phyloP scores from a whole-genome alignment of 2,113 vertebrate species.

The Salvelinus namaycush region DNA sequence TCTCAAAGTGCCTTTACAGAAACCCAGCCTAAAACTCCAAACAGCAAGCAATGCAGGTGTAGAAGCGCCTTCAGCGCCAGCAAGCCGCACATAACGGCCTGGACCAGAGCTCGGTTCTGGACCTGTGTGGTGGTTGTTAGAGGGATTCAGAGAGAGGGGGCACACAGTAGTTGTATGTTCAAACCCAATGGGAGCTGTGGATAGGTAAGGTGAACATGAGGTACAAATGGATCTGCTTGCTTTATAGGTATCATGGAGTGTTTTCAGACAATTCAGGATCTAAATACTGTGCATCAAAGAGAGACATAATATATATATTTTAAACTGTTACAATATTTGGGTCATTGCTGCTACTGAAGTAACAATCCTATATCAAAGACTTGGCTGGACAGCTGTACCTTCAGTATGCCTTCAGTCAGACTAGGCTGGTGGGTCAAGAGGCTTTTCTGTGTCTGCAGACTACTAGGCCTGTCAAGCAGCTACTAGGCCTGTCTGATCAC shows the following conservation, averaged over 20 bases:
- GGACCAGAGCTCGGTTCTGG: not conserved
- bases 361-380: not conserved
- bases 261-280: no score
- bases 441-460: conserved; percentile 3
- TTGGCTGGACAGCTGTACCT: not conserved
- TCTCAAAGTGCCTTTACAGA: no score
- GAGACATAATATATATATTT: no score
- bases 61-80: no score
- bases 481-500: not conserved
- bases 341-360: not conserved
- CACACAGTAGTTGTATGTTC: not conserved
- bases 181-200: not conserved
- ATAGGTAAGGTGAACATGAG: not conserved
- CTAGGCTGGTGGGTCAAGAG: not conserved
- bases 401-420: not conserved
- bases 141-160: not conserved
- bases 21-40: no score
- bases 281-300: no score
- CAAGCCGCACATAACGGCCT: not conserved
- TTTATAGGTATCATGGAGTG: not conserved
- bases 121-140: not conserved
- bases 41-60: no score
- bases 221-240: not conserved
- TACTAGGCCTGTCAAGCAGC: not conserved
- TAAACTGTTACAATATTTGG: not conserved